A percentile compares a stretch with the other conserved stretches of the same genome.
phyloP scores from a whole-genome alignment of 2,113 vertebrate genomes.

The Poecile atricapillus region DNA sequence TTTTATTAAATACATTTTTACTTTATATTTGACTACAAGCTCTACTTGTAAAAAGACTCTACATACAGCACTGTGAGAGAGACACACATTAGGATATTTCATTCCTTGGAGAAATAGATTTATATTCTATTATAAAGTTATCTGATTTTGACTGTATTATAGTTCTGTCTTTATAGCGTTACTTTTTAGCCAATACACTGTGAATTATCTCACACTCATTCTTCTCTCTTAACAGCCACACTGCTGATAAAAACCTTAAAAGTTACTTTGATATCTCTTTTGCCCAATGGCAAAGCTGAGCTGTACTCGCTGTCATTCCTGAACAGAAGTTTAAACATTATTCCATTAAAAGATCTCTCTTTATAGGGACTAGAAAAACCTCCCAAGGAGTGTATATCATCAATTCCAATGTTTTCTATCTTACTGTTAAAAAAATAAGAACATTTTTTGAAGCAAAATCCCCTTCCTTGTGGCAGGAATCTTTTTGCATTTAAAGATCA shows the following conservation, averaged over 20 bases:
- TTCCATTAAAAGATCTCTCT: neutral
- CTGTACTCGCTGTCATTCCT: neutral
- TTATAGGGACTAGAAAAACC: neutral
- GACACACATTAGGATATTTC: neutral
- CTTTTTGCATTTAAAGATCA: neutral
- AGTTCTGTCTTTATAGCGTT: neutral
- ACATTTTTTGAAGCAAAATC: neutral
- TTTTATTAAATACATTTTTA: neutral
- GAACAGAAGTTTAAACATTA: neutral
- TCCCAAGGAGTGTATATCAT: neutral
- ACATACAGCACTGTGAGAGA: neutral
- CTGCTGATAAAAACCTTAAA: neutral
- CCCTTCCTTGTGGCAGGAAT: neutral
- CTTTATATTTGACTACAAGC: neutral
- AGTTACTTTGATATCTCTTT: neutral
- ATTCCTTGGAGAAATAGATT: constrained; percentile 3
- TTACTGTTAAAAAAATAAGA: neutral
- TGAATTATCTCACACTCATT: neutral
- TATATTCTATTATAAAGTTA: neutral
- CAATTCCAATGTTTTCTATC: neutral
- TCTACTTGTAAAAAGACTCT: neutral
- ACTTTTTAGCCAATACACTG: neutral
- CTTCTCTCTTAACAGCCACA: neutral
- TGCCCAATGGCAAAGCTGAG: neutral
- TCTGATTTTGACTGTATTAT: neutral